Base-by-base conservation (phyloP, 2,797 vertebrate species). In the Epinephelus malabaricus region DNA sequence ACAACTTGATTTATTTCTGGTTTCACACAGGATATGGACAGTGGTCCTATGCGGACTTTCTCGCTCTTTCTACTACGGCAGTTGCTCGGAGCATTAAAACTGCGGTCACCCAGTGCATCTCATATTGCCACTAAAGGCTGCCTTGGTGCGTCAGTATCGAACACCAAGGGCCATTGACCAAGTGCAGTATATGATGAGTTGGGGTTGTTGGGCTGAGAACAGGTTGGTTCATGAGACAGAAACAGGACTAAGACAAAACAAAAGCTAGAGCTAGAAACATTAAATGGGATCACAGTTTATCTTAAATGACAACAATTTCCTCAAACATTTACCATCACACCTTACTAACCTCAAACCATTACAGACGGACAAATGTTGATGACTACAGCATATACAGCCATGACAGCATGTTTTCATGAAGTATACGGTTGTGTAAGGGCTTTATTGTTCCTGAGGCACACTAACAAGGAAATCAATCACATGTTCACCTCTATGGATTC, bases 381-480 rank as follows among this genome's bases (percentile, higher is more conserved):
- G 55, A 43, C 49, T 51, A 4, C 11, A 4, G 1, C 25, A 43
- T 7, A 17, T 5, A 3, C 34, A 15, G 47, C 59, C n/a, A 11
- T 25, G 45, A 59, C 65, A 23, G 61, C 34, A 19, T n/a, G 21
- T 25, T 70, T 63, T 25, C 34, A 23, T 51, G 47, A 49, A 11
- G 46, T 58, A 11, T 40, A 43, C 6, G 5, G 6, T 40, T 8
- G 40, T 43, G 40, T 11, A 19, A 9, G 21, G 56, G 53, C 30
- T 53, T 51, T 11, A 53, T 27, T 66, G 17, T 5, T 51, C 70
- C 49, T 78, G 67, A 64, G 34, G 56, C 38, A 49, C 43, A 27
- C 55, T 18, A 68, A 78, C 53, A 73, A 73, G 56, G n/a, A 18
- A 62, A 78, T 65, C 8, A 34, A 81, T 78, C 56, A 23, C 67